Evolutionary conservation across 2,888 invertebrate genomes (phyloP).

Genomic region (Selenia dentaria): DNA sequence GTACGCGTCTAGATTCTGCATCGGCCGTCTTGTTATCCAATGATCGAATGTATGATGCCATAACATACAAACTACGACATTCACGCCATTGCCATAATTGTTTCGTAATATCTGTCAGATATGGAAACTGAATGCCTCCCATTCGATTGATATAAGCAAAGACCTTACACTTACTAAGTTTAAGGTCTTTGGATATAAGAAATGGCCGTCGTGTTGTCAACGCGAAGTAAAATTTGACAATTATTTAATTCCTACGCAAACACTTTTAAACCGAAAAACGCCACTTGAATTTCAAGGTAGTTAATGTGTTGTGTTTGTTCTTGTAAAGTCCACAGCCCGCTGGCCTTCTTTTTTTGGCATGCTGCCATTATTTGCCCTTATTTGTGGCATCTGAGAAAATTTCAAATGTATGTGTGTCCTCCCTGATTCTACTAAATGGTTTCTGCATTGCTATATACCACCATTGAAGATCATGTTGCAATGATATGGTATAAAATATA

Average conservation of each 20-base stretch:
- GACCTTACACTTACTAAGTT: no score
- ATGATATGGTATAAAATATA: no score
- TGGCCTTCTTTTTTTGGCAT: not conserved
- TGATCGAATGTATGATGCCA: not conserved
- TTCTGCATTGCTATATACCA: not conserved
- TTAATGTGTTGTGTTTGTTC: slow-evolving; percentile 1
- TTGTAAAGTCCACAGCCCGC: not conserved
- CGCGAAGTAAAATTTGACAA: not conserved
- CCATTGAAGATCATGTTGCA: not conserved
- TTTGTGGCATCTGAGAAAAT: slow-evolving; percentile 1
- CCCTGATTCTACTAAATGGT: not conserved
- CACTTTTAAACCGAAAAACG: slow-evolving; percentile 4
- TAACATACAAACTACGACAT: not conserved
- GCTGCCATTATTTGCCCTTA: slow-evolving; percentile 2
- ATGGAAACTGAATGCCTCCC: not conserved
- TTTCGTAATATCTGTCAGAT: not conserved
- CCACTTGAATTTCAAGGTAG: slow-evolving; percentile 3
- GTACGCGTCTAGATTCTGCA: not conserved
- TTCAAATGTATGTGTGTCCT: not conserved
- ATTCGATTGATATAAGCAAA: not conserved
- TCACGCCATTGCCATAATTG: not conserved
- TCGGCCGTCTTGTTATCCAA: not conserved
- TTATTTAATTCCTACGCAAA: not conserved
- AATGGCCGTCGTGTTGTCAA: not conserved
- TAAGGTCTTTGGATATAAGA: no score